These are phyloP conservation scores for Diaphora mendica DNA, from an alignment of 2,888 invertebrate genomes.

Conservation along the genomic window DNA sequence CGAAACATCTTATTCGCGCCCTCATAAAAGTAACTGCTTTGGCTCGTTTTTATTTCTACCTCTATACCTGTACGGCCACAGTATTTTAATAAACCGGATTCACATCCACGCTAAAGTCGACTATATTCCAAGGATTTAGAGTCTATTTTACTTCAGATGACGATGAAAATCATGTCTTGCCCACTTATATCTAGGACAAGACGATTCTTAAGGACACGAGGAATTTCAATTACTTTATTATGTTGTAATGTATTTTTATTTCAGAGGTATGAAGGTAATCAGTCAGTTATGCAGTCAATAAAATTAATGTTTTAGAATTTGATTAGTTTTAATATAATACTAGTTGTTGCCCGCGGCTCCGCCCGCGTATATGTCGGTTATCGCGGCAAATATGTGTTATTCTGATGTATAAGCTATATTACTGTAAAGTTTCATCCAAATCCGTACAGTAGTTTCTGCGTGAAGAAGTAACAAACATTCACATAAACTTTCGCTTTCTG, in stretches of 20 bases:
- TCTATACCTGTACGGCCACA: conserved; percentile 85
- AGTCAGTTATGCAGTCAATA: conserved; percentile 52
- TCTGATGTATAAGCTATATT: no score
- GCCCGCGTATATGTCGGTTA: no score
- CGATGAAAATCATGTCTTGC: conserved; percentile 76
- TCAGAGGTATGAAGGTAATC: conserved; percentile 53
- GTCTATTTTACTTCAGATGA: conserved; percentile 48
- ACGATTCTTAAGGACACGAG: conserved; percentile 80
- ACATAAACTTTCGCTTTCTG: no score
- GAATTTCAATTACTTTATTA: conserved; percentile 86
- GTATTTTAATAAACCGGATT: conserved; percentile 84
- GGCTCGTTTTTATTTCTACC: conserved; percentile 85
- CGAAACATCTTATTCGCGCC: conserved; percentile 87
- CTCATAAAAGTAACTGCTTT: conserved; percentile 87
- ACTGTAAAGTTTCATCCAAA: no score
- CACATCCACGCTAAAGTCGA: conserved; percentile 50
- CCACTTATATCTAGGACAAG: conserved; percentile 84
- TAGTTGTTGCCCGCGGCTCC: no score
- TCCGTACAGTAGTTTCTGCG: no score
- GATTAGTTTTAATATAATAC: conserved; percentile 11
- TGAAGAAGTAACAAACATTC: no score
- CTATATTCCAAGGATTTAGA: conserved; percentile 53
- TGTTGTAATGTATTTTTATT: conserved; percentile 69
- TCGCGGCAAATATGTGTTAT: no score
- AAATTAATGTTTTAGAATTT: conserved; percentile 36